Base-by-base conservation (phyloP, 1,140 invertebrate species). In the Aphaenogaster rudis region DNA sequence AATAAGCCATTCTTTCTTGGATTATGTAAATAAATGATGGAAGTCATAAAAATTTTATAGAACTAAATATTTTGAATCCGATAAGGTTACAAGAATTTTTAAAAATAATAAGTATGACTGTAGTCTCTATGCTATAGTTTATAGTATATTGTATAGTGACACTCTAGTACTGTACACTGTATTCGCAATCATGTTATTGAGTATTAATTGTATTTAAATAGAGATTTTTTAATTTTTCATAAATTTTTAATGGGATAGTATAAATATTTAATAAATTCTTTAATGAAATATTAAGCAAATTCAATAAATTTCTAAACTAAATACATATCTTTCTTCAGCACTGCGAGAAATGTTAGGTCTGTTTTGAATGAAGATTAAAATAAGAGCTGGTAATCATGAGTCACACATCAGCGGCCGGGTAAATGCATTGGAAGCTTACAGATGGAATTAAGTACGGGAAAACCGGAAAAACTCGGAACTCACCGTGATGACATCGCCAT, bases 401-500 rank as follows among this genome's bases (percentile, higher is more conserved):
- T 39, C 15, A 39, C 15, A 11, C 36, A 1, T n/a, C 28, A 28
- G 28, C 28, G 8, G 3, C 33, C 3, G 0, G 8, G 4, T n/a
- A 66, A n/a, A 0, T 7, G 39, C 33, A 13, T 9, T 11, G 42
- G 1, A 59, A 76, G 0, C n/a, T 28, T 42, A 9, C 3, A 8
- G 3, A 15, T 50, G 33, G 17, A 63, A 52, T 21, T 21, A 28
- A 28, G 28, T 28, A 4, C 15, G 5, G 11, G 48, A n/a, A 50
- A 54, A 9, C 0, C 17, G 1, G 4, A n/a, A 9, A 50, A 36
- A 3, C n/a, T 15, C 0, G 8, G 3, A 17, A 90, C 93, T 93
- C 28, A 94, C 93, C 69, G 89, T 59, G 66, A 93, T 92, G 71
- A 88, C 86, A 63, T 92, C 92, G 11, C 59, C 45, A 63, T 90